phyloP scores from a whole-genome alignment of 2,113 vertebrate genomes.

The Chamaetylas fuelleborni region DNA sequence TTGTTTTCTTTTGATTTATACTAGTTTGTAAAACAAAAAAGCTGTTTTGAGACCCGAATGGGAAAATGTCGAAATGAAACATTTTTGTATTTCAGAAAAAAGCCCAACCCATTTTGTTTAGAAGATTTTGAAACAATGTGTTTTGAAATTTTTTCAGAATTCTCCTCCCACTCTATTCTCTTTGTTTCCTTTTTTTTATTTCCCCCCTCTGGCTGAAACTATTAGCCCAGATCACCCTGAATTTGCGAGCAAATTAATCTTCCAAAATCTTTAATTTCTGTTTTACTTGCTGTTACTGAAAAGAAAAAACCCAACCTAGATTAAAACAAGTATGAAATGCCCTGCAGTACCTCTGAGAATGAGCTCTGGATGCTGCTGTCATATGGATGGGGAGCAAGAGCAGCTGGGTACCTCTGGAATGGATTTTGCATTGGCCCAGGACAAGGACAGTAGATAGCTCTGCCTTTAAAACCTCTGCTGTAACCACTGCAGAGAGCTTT shows the following conservation, averaged over 20 bases:
- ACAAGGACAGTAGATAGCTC: neutral
- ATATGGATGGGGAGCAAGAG: neutral
- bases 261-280: conserved; percentile 7
- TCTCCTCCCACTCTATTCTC: conserved; percentile 18
- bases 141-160: conserved; percentile 32
- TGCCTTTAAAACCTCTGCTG: neutral
- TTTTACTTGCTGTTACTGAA: neutral
- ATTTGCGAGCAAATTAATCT: neutral
- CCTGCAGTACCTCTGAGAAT: neutral
- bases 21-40: neutral
- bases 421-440: neutral
- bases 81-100: conserved; percentile 30
- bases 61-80: conserved; percentile 27
- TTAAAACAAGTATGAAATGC: neutral
- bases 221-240: neutral
- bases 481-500: neutral
- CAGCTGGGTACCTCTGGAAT: neutral
- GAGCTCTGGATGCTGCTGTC: neutral
- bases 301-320: neutral
- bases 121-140: conserved; percentile 58
- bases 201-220: neutral
- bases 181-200: neutral
- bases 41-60: neutral
- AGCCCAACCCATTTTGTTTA: conserved; percentile 22
- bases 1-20: conserved; percentile 36